A percentile compares a stretch with the other conserved stretches of the same genome.
Evolutionary conservation across 1,140 invertebrate species (phyloP).

Genomic region (Drosophila malerkotliana): DNA sequence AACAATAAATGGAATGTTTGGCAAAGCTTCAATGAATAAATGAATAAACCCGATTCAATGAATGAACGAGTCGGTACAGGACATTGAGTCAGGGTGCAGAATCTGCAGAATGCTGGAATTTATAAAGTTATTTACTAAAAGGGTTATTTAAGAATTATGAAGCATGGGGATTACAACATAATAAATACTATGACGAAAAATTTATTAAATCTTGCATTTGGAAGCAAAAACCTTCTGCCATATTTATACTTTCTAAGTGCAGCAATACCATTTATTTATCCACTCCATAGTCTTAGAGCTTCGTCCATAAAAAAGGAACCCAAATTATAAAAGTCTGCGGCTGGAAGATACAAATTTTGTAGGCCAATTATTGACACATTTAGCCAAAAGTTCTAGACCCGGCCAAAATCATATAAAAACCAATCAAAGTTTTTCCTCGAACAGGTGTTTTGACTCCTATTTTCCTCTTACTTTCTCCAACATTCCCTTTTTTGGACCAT

Average conservation of each 20-base stretch:
- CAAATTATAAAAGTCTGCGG: conserved; percentile 19
- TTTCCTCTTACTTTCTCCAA: not conserved
- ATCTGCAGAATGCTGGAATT: not conserved
- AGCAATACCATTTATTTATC: conserved; percentile 14
- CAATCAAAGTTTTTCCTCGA: conserved; percentile 78
- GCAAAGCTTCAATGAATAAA: conserved; percentile 65
- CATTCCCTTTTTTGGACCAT: conserved; percentile 34
- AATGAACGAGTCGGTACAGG: conserved; percentile 34
- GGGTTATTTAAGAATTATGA: not conserved
- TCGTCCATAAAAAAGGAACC: not conserved
- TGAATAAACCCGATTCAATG: conserved; percentile 56
- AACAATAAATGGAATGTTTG: conserved; percentile 45
- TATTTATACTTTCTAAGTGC: too few relatives aligned
- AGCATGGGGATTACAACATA: not conserved
- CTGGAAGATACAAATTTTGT: conserved; percentile 38
- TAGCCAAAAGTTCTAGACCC: conserved; percentile 40
- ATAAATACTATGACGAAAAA: not conserved
- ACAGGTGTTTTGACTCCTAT: conserved; percentile 60
- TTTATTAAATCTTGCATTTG: not conserved
- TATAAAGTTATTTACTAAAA: not conserved
- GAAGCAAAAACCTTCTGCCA: not conserved
- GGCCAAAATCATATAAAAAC: conserved; percentile 68
- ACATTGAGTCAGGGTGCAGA: conserved; percentile 23
- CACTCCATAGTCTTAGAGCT: not conserved
- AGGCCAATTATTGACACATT: conserved; percentile 78